Evolutionary conservation across 2,797 vertebrate species (phyloP).

Genomic region (Arremon brunneinucha): DNA sequence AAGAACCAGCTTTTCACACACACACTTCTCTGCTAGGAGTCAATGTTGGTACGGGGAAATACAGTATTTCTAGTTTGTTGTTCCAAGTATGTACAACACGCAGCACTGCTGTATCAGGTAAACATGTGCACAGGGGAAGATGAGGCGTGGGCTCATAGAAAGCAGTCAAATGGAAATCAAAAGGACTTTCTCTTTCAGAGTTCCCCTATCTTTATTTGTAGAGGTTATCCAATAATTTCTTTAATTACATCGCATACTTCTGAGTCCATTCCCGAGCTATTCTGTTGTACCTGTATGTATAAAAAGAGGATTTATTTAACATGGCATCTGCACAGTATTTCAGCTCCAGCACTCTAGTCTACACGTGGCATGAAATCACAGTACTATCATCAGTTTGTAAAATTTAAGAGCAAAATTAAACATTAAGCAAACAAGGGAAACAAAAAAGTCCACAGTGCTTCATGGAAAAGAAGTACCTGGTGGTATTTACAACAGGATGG

Average conservation of each 20-base stretch:
- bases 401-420: background rate
- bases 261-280: slow-evolving; percentile 99
- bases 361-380: background rate
- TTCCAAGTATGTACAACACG: slow-evolving; percentile 94
- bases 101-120: slow-evolving; percentile 85
- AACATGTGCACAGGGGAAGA: slow-evolving; percentile 93
- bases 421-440: background rate
- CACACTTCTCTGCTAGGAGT: slow-evolving; percentile 84
- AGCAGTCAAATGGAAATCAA: slow-evolving; percentile 99
- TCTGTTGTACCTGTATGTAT: slow-evolving; percentile 94
- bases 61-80: slow-evolving; percentile 83
- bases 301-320: slow-evolving; percentile 71
- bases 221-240: slow-evolving; percentile 92
- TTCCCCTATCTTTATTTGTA: slow-evolving; percentile 94
- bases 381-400: background rate
- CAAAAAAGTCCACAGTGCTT: background rate
- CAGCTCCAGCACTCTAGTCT: background rate
- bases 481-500: background rate
- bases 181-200: slow-evolving; percentile 95
- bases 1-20: slow-evolving; percentile 81
- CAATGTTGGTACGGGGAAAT: slow-evolving; percentile 81
- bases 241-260: slow-evolving; percentile 99
- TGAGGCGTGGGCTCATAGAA: slow-evolving; percentile 97
- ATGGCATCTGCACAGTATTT: background rate
- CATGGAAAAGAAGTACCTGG: background rate